Conservation (phyloP, 2,888 invertebrate species). For the Lottia gigantea region DNA sequence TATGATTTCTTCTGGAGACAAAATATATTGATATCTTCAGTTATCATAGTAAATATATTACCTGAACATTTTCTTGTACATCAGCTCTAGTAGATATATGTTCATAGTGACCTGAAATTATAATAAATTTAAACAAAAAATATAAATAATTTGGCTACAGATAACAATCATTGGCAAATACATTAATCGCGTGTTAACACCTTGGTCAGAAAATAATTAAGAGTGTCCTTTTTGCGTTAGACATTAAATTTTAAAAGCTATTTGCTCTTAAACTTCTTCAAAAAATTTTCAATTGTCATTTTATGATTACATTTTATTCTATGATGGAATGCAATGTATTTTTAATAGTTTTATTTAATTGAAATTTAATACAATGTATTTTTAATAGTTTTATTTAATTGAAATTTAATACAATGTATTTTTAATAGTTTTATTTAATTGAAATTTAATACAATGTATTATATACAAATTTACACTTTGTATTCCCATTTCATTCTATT, state of each 20-base stretch:
- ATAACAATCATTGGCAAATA: no score
- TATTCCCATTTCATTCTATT: background rate
- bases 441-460: background rate
- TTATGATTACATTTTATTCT: no score
- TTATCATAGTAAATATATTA: slow-evolving; percentile 43
- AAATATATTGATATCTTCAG: no score
- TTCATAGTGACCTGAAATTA: slow-evolving; percentile 85
- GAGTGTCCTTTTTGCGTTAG: no score
- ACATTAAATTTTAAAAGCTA: no score
- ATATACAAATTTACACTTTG: background rate
- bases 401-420: background rate
- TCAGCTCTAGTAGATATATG: slow-evolving; percentile 97
- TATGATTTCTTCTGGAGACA: no score
- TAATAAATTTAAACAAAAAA: background rate
- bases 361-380: background rate
- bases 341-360: slow-evolving; percentile 6
- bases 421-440: slow-evolving; percentile 5
- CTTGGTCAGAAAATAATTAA: no score
- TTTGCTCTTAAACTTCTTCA: no score
- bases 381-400: slow-evolving; percentile 4
- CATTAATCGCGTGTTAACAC: no score
- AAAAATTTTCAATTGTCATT: no score
- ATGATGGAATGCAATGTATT: background rate
- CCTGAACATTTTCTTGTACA: slow-evolving; percentile 92
- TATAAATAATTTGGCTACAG: no score